Evolutionary conservation across 2,797 vertebrate species (phyloP).

Genomic region (Protosalanx chinensis): DNA sequence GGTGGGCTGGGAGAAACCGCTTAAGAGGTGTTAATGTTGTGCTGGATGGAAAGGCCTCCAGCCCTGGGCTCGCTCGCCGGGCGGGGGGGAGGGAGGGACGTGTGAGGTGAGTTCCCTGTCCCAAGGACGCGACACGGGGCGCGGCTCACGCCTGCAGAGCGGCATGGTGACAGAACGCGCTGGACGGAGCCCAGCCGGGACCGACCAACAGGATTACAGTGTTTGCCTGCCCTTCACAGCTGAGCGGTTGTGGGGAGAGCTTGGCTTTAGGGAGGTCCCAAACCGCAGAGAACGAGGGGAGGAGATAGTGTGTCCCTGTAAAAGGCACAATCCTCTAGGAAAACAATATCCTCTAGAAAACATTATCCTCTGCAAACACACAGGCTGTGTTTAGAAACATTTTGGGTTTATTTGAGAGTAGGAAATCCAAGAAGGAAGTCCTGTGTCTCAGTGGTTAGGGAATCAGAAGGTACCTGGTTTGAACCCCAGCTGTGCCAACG

Average conservation of each 20-base stretch:
- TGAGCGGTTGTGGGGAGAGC: slow-evolving; percentile 28
- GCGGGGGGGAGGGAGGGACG: slow-evolving; percentile 31
- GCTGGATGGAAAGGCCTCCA: slow-evolving; percentile 46
- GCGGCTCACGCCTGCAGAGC: slow-evolving; percentile 39
- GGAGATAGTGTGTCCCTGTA: neutral
- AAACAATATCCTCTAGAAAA: no score
- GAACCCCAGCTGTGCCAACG: no score
- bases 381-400: no score
- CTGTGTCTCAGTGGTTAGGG: no score
- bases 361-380: no score
- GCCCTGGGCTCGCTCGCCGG: slow-evolving; percentile 38
- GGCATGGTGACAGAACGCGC: slow-evolving; percentile 32
- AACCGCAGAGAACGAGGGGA: neutral
- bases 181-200: slow-evolving; percentile 23
- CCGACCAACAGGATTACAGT: slow-evolving; percentile 54
- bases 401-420: no score
- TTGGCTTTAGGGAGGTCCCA: slow-evolving; percentile 15
- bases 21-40: slow-evolving; percentile 49
- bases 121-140: slow-evolving; percentile 55
- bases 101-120: slow-evolving; percentile 40
- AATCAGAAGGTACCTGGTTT: no score
- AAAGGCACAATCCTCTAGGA: no score
- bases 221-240: slow-evolving; percentile 55
- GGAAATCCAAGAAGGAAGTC: no score
- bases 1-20: slow-evolving; percentile 50